Evolutionary conservation across 2,797 vertebrate species (phyloP).

Genomic region (Notolepis coatsorum): DNA sequence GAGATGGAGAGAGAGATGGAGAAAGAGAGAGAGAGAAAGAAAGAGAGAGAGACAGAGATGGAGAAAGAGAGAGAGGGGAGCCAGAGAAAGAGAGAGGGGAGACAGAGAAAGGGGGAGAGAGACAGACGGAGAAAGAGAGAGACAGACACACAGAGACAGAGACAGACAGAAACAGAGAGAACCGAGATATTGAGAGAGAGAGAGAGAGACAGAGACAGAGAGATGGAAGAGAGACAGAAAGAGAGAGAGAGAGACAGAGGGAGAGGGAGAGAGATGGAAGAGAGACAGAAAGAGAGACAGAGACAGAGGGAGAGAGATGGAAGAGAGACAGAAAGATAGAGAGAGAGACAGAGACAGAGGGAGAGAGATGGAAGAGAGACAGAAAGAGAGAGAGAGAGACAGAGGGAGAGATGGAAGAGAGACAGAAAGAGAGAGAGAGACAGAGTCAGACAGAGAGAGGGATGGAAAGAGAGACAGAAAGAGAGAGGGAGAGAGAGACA

Average conservation of each 20-base stretch:
- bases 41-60: not conserved
- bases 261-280: not conserved
- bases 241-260: slow-evolving; percentile 12
- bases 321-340: not conserved
- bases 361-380: not conserved
- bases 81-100: not conserved
- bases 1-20: slow-evolving; percentile 5
- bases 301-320: not conserved
- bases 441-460: slow-evolving; percentile 8
- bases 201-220: not conserved
- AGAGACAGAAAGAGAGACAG: too few species aligned
- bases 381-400: not conserved
- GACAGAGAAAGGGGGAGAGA: not conserved
- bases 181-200: not conserved
- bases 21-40: not conserved
- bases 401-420: not conserved
- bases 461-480: too few species aligned
- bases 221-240: not conserved
- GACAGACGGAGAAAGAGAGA: not conserved
- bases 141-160: not conserved
- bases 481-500: not conserved
- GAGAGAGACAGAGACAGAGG: not conserved
- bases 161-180: not conserved
- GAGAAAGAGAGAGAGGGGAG: not conserved
- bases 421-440: slow-evolving; percentile 4